A percentile compares a stretch with the other conserved stretches of the same genome.
Evolutionary conservation across 1,140 invertebrate genomes (phyloP).

Genomic region (Copidosoma floridanum): DNA sequence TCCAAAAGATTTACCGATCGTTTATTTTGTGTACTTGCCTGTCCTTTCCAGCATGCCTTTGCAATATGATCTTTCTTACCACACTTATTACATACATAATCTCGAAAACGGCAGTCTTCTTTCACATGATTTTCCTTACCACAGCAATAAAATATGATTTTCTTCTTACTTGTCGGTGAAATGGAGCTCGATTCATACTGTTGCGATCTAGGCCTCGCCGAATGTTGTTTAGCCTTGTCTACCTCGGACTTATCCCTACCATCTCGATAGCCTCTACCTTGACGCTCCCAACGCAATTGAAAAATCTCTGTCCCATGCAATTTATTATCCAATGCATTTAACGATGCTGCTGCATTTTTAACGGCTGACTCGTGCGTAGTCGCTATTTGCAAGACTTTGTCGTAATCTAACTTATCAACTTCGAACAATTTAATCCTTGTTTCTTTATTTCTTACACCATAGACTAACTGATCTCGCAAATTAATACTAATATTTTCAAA

Average conservation of each 20-base stretch:
- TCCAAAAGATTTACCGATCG: not conserved
- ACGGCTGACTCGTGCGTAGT: conserved; percentile 13
- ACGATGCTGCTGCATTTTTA: conserved; percentile 16
- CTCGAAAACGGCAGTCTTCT: conserved; percentile 22
- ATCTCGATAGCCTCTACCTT: no score
- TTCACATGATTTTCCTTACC: conserved; percentile 20
- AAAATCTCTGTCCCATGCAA: no score
- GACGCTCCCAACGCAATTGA: no score
- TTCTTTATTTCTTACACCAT: not conserved
- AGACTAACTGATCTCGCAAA: conserved; percentile 12
- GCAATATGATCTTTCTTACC: conserved; percentile 27
- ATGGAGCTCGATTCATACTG: no score
- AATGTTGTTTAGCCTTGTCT: no score
- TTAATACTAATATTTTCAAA: conserved; percentile 17
- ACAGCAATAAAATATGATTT: conserved; percentile 15
- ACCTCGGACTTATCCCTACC: no score
- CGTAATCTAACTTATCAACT: conserved; percentile 3
- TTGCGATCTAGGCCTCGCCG: no score
- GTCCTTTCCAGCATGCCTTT: conserved; percentile 12
- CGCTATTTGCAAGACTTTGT: conserved; percentile 17
- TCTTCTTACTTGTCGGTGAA: no score
- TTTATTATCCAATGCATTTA: not conserved
- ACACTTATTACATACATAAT: conserved; percentile 26
- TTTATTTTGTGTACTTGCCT: not conserved
- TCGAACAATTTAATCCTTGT: conserved; percentile 14